Conservation (phyloP, 2,888 invertebrate species). For the Caenorhabditis afra region DNA sequence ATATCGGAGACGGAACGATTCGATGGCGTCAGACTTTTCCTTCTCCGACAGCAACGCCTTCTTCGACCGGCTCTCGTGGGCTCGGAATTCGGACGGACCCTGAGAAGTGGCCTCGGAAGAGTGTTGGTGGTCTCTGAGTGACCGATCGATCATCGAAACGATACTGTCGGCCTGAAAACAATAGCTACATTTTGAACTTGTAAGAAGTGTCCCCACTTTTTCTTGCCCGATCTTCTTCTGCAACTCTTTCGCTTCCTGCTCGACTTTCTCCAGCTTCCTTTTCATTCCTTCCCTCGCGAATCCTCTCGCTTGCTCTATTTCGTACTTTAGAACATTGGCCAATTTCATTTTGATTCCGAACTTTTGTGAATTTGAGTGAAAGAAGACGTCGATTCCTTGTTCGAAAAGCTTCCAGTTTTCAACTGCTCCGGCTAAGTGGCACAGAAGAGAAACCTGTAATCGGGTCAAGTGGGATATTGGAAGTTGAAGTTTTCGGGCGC, state of each 20-base stretch:
- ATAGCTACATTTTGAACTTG: too few species aligned
- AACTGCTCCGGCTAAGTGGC: slow-evolving; percentile 33
- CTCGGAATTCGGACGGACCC: slow-evolving; percentile 41
- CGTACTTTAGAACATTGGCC: slow-evolving; percentile 30
- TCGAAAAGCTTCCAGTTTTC: slow-evolving; percentile 55
- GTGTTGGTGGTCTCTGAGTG: not conserved
- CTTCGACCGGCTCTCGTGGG: slow-evolving; percentile 54
- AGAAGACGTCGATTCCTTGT: not conserved
- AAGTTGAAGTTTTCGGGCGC: not conserved
- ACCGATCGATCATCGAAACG: too few species aligned
- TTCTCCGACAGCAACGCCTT: slow-evolving; percentile 34
- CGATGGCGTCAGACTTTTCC: slow-evolving; percentile 26
- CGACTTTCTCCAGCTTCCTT: slow-evolving; percentile 12
- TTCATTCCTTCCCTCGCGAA: slow-evolving; percentile 37
- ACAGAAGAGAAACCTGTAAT: slow-evolving; percentile 46
- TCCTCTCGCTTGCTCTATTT: slow-evolving; percentile 44
- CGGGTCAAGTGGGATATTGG: not conserved
- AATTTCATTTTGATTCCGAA: slow-evolving; percentile 36
- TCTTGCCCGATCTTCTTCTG: slow-evolving; percentile 8
- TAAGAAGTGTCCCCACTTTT: not conserved
- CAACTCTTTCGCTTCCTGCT: slow-evolving; percentile 5
- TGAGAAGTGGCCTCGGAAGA: slow-evolving; percentile 13
- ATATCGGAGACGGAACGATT: slow-evolving; percentile 38
- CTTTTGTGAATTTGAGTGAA: not conserved
- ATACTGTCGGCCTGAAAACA: too few species aligned